A percentile compares a stretch with the other conserved stretches of the same genome.
Evolutionary conservation across 2,113 vertebrate genomes (phyloP).

Genomic region (Protobothrops flavoviridis): DNA sequence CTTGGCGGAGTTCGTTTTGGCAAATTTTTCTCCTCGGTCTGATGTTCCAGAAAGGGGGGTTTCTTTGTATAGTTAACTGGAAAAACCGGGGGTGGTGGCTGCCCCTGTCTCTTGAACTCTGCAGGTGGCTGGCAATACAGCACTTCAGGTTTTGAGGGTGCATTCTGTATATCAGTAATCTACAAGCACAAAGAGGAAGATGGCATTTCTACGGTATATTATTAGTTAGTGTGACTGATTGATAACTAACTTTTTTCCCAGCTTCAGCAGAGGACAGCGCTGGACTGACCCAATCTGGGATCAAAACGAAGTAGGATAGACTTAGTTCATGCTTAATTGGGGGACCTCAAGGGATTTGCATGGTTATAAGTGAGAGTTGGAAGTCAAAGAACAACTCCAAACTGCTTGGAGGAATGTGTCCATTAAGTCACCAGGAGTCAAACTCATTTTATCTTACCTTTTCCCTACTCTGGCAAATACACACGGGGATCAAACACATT

Average conservation of each 20-base stretch:
- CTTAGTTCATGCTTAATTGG: not conserved
- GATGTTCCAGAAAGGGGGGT: accelerated
- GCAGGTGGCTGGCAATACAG: slow-evolving; percentile 59
- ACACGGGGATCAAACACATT: not conserved
- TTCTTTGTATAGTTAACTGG: not conserved
- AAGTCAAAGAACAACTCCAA: not conserved
- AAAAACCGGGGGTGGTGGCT: slow-evolving; percentile 10
- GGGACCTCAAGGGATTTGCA: not conserved
- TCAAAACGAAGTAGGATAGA: not conserved
- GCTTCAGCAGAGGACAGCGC: not conserved
- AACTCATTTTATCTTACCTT: not conserved
- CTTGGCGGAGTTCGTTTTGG: slow-evolving; percentile 66
- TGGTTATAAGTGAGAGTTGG: not conserved
- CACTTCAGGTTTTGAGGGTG: slow-evolving; percentile 51
- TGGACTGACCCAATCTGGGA: not conserved
- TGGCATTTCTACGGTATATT: not conserved
- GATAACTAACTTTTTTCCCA: not conserved
- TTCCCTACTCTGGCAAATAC: not conserved
- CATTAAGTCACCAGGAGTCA: not conserved
- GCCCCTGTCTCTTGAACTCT: slow-evolving; percentile 4
- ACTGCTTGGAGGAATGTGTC: not conserved
- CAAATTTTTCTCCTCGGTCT: not conserved
- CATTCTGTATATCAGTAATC: slow-evolving; percentile 61
- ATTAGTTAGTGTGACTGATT: not conserved
- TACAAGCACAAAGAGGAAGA: slow-evolving; percentile 34